These are phyloP conservation scores for Drosophila burlai DNA, from an alignment of 1,140 invertebrate species.

Conservation along the genomic window DNA sequence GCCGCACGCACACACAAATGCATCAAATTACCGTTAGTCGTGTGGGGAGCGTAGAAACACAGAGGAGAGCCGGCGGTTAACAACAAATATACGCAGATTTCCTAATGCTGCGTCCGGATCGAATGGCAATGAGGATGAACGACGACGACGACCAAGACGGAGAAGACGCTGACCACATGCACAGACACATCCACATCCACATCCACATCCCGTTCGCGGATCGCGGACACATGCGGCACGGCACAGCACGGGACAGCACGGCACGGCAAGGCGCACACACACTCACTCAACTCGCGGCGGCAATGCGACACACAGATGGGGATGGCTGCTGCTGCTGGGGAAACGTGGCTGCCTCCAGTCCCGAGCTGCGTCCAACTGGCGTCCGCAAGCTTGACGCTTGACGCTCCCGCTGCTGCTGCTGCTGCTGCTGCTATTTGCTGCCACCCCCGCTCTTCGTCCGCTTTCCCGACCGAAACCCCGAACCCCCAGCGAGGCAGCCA, in stretches of 20 bases:
- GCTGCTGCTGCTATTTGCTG: constrained; percentile 5
- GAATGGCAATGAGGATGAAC: constrained; percentile 11
- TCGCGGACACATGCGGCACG: constrained; percentile 31
- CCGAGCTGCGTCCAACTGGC: constrained; percentile 48
- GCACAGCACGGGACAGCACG: constrained; percentile 9
- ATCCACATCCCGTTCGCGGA: constrained; percentile 33
- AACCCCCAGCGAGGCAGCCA: constrained; percentile 3
- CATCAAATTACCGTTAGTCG: constrained; percentile 11
- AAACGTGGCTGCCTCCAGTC: constrained; percentile 47
- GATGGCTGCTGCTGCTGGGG: constrained; percentile 21
- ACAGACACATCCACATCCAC: constrained; percentile 5
- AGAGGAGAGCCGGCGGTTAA: constrained; percentile 18
- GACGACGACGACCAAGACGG: not conserved
- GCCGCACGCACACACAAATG: not conserved
- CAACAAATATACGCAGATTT: constrained; percentile 1
- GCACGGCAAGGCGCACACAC: constrained; percentile 13
- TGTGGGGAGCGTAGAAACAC: constrained; percentile 9
- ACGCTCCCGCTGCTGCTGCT: constrained; percentile 1
- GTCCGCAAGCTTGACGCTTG: constrained; percentile 38
- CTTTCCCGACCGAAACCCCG: constrained; percentile 4
- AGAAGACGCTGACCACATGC: constrained; percentile 8
- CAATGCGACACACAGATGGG: constrained; percentile 19
- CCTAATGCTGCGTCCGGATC: not conserved
- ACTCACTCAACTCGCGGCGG: constrained; percentile 15
- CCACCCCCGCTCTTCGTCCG: constrained; percentile 16